Percentiles rank a stretch among this genome's conserved stretches.
Conservation (phyloP, 2,888 invertebrate species). For the Cephus rjabovi region DNA sequence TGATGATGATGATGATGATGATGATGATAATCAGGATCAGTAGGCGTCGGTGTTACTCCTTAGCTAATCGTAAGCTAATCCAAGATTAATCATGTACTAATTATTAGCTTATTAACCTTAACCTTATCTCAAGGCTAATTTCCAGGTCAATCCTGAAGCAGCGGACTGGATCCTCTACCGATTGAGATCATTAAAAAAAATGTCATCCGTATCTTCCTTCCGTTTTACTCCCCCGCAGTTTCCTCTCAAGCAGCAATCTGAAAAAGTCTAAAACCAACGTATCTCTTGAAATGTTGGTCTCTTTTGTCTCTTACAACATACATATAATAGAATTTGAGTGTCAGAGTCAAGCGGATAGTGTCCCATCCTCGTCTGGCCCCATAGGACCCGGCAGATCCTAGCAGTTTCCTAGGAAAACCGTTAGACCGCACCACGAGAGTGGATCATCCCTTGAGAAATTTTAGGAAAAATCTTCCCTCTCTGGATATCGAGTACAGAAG, state of each 20-base stretch:
- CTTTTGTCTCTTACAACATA: not conserved
- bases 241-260: not conserved
- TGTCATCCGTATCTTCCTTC: not conserved
- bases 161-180: not conserved
- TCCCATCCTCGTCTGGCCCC: not conserved
- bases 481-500: not conserved
- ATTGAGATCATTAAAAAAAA: not conserved
- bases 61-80: not conserved
- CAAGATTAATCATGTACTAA: not conserved
- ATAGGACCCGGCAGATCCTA: not conserved
- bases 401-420: not conserved
- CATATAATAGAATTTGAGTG: not conserved
- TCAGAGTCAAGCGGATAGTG: not conserved
- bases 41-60: not conserved
- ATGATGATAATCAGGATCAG: not conserved
- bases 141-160: not conserved
- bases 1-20: too few relatives aligned
- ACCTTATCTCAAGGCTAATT: not conserved
- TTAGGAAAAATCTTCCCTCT: not conserved
- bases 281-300: not conserved
- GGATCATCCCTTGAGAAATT: not conserved
- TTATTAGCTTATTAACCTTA: not conserved
- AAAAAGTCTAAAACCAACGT: not conserved
- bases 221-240: not conserved
- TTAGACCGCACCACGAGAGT: not conserved